These are phyloP conservation scores for Drosophila birchii DNA, from an alignment of 2,888 invertebrate genomes.

Conservation along the genomic window DNA sequence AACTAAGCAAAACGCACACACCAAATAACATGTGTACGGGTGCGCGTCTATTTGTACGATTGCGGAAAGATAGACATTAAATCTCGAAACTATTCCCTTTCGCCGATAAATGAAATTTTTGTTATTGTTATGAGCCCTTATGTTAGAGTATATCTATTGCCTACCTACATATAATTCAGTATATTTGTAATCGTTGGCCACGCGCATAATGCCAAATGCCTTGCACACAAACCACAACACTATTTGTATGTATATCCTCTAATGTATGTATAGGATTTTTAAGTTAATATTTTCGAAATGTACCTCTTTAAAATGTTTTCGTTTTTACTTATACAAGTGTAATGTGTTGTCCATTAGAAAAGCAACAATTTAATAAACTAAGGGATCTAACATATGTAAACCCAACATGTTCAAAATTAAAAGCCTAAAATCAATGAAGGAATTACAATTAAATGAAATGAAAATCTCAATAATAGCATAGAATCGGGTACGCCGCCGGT, in stretches of 20 bases:
- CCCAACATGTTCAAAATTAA: slow-evolving; percentile 38
- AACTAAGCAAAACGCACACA: slow-evolving; percentile 71
- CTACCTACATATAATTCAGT: slow-evolving; percentile 45
- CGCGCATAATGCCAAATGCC: slow-evolving; percentile 33
- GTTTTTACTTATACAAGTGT: slow-evolving; percentile 44
- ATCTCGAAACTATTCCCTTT: slow-evolving; percentile 28
- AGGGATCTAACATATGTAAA: slow-evolving; percentile 41
- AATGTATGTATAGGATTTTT: slow-evolving; percentile 44
- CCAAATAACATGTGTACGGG: slow-evolving; percentile 57
- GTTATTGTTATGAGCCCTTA: slow-evolving; percentile 69
- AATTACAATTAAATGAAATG: slow-evolving; percentile 25
- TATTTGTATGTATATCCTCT: slow-evolving; percentile 36
- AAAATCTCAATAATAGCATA: slow-evolving; percentile 41
- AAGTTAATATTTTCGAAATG: slow-evolving; percentile 47
- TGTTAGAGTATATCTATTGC: slow-evolving; percentile 52
- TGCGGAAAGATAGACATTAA: slow-evolving; percentile 13
- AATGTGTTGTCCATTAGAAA: slow-evolving; percentile 35
- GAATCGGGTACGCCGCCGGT: slow-evolving; percentile 20
- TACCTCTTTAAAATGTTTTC: slow-evolving; percentile 41
- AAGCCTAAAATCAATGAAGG: slow-evolving; percentile 31
- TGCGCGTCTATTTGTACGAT: slow-evolving; percentile 45
- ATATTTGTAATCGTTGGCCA: slow-evolving; percentile 40
- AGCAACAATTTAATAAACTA: slow-evolving; percentile 44
- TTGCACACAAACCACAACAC: slow-evolving; percentile 32
- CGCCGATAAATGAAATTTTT: slow-evolving; percentile 62